A percentile compares a stretch with the other conserved stretches of the same genome.
Conservation (phyloP, 2,888 invertebrate genomes). For the Sinohyriopsis cumingii region DNA sequence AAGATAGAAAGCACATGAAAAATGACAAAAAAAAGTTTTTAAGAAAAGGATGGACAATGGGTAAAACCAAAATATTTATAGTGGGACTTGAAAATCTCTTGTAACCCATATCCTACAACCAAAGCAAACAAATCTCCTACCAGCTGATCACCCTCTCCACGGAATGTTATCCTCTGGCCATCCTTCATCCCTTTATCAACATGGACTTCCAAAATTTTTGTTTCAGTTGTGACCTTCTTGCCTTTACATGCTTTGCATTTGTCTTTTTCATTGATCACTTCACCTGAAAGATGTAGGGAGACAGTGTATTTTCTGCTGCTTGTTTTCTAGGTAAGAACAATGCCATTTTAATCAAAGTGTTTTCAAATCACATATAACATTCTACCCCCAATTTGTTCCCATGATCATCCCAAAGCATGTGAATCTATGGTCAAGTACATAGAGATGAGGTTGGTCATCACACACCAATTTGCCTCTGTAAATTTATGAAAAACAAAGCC, state of each 20-base stretch:
- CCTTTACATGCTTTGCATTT: constrained; percentile 88
- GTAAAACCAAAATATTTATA: no score
- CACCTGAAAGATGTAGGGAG: constrained; percentile 55
- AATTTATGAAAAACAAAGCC: no score
- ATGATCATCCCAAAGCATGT: background rate
- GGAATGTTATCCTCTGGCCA: constrained; percentile 87
- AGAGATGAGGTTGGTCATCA: background rate
- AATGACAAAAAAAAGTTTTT: no score
- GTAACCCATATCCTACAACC: no score
- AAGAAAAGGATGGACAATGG: no score
- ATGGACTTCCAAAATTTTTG: constrained; percentile 88
- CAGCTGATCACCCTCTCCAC: constrained; percentile 91
- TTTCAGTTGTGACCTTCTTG: constrained; percentile 86
- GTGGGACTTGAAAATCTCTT: no score
- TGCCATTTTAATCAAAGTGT: background rate
- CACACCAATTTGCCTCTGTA: no score
- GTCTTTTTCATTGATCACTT: constrained; percentile 80
- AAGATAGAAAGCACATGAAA: no score
- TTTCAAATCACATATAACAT: background rate
- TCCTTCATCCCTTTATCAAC: constrained; percentile 92
- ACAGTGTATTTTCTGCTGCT: no score
- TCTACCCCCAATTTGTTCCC: background rate
- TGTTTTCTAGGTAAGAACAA: background rate
- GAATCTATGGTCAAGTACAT: background rate
- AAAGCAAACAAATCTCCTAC: constrained; percentile 62